Base-by-base conservation (phyloP, 1,140 invertebrate species). In the Papilio polyxenes region DNA sequence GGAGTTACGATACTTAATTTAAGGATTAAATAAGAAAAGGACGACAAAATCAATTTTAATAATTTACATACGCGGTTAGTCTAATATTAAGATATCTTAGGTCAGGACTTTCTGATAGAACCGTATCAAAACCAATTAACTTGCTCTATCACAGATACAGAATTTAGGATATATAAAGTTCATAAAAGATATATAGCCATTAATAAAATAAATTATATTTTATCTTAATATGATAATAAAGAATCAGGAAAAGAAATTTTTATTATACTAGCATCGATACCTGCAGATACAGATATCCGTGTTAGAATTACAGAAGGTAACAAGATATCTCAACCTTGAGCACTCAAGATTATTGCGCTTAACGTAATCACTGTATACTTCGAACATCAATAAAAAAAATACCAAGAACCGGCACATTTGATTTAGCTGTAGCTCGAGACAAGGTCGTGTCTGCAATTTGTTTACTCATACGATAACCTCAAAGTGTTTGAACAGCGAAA, bases 341-440 rank as follows among this genome's bases (percentile, higher is more conserved):
- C 23, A 53, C 20, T 77, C 75, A 77, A 77, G 75, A 77, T 77
- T 76, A 76, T n/a, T 37, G 49, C 48, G 44, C 44, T 44, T 31
- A 72, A 77, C 49, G 75, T 53, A 77, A 77, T 77, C 75, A 77
- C n/a, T 23, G 48, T 53, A 53, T 77, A 48, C 49, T 31, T 53
- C 44, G 75, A 77, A 31, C 23, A 77, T 53, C 75, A 77, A 77
- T 75, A 74, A 77, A 77, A 77, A 76, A 77, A 77, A 77, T 77
- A 77, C 48, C 75, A 53, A 48, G n/a, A 53, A 77, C 48, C 75
- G 20, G 13, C 49, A 77, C 49, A 49, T 77, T 48, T 75, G 74
- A 75, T 75, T 48, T 20, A 49, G 49, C 44, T 77, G 48, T 56
- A 77, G 13, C 49, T 77, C 75, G 49, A 77, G 75, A 49, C 49